A percentile compares a stretch with the other conserved stretches of the same genome.
These are phyloP conservation scores for Toxotes chatareus DNA, from an alignment of 2,113 vertebrate species.

Conservation along the genomic window DNA sequence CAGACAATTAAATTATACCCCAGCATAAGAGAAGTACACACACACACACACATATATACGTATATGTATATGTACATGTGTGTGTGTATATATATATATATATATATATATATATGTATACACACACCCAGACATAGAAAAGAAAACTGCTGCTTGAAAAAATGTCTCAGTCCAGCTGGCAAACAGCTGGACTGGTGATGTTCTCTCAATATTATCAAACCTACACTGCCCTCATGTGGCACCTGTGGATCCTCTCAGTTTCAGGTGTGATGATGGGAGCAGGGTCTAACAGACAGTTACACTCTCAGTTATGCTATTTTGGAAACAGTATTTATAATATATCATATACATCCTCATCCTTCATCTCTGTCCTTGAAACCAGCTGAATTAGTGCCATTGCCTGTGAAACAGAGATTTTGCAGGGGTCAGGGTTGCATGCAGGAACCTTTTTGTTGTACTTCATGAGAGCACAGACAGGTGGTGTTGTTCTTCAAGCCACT, in stretches of 20 bases:
- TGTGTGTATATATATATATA: too few species aligned
- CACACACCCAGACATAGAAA: too few species aligned
- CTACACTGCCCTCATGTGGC: slow-evolving; percentile 76
- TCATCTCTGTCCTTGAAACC: not conserved
- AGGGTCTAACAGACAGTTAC: not conserved
- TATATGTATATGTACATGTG: too few species aligned
- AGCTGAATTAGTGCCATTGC: not conserved
- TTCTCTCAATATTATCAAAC: slow-evolving; percentile 29
- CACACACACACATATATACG: too few species aligned
- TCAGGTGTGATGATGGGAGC: slow-evolving; percentile 22
- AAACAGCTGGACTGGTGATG: not conserved
- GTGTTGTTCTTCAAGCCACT: not conserved
- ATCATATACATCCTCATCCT: not conserved
- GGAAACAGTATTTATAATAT: not conserved
- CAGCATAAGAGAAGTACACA: not conserved
- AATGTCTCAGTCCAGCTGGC: not conserved
- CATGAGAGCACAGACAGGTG: not conserved
- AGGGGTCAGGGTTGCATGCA: not conserved
- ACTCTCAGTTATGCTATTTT: not conserved
- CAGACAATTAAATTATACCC: not conserved
- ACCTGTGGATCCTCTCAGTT: slow-evolving; percentile 5
- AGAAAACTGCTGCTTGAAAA: not conserved
- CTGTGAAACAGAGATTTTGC: not conserved
- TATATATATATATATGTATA: too few species aligned
- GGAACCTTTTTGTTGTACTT: not conserved